Base-by-base conservation (phyloP, 2,797 vertebrate genomes). In the Leuciscus waleckii region DNA sequence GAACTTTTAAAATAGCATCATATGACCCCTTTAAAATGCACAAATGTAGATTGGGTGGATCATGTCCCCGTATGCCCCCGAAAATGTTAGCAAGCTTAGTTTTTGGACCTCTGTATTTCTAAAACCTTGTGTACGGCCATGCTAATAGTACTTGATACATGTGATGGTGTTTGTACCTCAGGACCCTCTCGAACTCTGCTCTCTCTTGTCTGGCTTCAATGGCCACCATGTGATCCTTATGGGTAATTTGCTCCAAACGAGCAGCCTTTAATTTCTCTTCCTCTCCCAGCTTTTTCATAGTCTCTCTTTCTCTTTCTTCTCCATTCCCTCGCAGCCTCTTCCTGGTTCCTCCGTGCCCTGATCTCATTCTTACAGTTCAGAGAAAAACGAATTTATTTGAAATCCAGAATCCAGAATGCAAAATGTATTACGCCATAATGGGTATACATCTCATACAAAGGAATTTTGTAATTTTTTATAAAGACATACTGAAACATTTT, bases 271-370 rank as follows among this genome's bases (percentile, higher is more conserved):
- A 90, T 85, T 19, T 82, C 0, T 87, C 92, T 1, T 96, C 93
- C 0, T 91, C 92, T 86, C 94, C 92, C 0, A 82, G 86, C 82
- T 92, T 96, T 90, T 88, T 96, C 73, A 11, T 87, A 0, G 88
- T 92, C 0, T 89, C 81, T 96, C 96, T 78, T 91, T 95, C 85
- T 98, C 96, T 79, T 95, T 23, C 75, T 93, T 67, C 98, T 95
- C 98, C 97, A 99, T 26, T 97, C 94, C 26, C 97, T 92, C 87
- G 97, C 96, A 0, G 93, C 85, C 0, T 90, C 93, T 56, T 98
- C 97, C 61, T 97, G 97, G 93, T 95, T 97, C 89, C 97, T 95
- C 67, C 94, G 95, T 77, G 97, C 97, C 16, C 96, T 92, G 83
- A 97, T 92, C 9, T 95, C 96, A n/a, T 98, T 96, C 98, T 99